Conservation (phyloP, 2,113 vertebrate species). For the Sander lucioperca region DNA sequence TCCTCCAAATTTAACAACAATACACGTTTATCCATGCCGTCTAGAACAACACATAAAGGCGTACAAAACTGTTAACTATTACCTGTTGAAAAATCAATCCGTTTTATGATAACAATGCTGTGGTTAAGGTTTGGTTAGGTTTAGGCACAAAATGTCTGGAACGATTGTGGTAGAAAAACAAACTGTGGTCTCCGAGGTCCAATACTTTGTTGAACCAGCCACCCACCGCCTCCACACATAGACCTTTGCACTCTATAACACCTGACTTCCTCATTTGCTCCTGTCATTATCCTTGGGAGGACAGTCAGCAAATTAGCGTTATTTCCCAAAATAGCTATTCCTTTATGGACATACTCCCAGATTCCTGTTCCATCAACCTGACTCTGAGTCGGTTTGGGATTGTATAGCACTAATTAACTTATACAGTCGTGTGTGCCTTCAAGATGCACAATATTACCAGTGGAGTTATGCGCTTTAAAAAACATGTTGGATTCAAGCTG, state of each 20-base stretch:
- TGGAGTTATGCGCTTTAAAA: conserved; percentile 35
- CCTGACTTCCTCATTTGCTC: background rate
- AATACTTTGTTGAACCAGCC: background rate
- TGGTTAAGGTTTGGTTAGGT: background rate
- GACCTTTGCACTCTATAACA: background rate
- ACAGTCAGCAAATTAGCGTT: background rate
- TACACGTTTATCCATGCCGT: too few relatives aligned
- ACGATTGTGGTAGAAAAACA: background rate
- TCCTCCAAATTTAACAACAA: background rate
- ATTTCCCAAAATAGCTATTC: background rate
- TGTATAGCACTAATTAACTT: conserved; percentile 2
- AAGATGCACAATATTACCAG: conserved; percentile 37
- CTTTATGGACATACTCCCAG: background rate
- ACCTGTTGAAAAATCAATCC: too few relatives aligned
- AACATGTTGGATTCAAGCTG: conserved; percentile 63
- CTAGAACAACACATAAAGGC: too few relatives aligned
- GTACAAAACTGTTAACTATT: too few relatives aligned
- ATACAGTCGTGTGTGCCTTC: conserved; percentile 11
- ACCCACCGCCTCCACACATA: background rate
- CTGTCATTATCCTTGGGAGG: background rate
- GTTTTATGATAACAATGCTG: too few relatives aligned
- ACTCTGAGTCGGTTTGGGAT: background rate
- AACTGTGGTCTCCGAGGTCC: background rate
- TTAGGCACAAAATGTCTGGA: background rate
- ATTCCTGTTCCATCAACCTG: background rate